A percentile compares a stretch with the other conserved stretches of the same genome.
These are phyloP conservation scores for Calycopis cecrops DNA, from an alignment of 1,140 invertebrate species.

Conservation along the genomic window DNA sequence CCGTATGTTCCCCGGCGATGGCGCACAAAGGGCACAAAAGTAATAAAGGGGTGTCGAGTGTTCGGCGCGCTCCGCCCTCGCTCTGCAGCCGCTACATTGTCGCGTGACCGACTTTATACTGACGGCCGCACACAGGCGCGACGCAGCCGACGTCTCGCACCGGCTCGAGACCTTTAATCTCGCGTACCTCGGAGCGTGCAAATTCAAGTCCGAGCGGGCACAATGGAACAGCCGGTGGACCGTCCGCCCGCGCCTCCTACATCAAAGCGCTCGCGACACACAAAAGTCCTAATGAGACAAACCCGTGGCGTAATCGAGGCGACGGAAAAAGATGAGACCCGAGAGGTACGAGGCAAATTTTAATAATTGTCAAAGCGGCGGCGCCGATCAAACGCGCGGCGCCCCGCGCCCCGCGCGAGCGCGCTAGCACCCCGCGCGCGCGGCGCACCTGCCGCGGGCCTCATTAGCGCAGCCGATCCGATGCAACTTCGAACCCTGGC, in stretches of 20 bases:
- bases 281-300: constrained; percentile 74
- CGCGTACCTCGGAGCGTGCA: constrained; percentile 63
- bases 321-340: constrained; percentile 73
- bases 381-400: constrained; percentile 66
- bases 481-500: constrained; percentile 64
- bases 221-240: constrained; percentile 72
- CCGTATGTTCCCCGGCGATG: constrained; percentile 57
- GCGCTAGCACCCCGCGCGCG: constrained; percentile 21
- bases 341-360: constrained; percentile 73
- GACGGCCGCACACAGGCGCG: neutral
- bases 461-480: constrained; percentile 67
- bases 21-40: constrained; percentile 62
- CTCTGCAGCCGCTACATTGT: constrained; percentile 13
- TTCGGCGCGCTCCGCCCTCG: constrained; percentile 37
- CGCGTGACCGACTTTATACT: neutral
- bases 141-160: constrained; percentile 32
- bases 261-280: constrained; percentile 67
- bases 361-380: constrained; percentile 75
- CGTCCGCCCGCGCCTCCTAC: constrained; percentile 43
- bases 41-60: constrained; percentile 68
- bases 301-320: constrained; percentile 73
- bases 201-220: constrained; percentile 60
- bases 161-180: constrained; percentile 42
- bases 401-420: constrained; percentile 20
- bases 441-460: constrained; percentile 61